These are phyloP conservation scores for Synanthedon formicaeformis DNA, from an alignment of 2,888 invertebrate species.

Conservation along the genomic window DNA sequence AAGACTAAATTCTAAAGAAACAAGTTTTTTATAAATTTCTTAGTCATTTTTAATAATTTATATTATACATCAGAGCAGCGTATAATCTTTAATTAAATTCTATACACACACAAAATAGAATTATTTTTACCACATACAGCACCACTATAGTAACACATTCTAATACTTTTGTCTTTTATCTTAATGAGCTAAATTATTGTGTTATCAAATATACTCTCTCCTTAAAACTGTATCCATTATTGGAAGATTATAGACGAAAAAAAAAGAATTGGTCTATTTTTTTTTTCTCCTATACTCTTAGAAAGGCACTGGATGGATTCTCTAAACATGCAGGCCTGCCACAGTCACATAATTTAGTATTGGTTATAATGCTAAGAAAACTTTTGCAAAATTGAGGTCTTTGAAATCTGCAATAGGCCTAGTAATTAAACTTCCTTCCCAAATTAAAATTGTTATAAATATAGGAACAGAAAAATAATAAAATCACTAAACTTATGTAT, in stretches of 20 bases:
- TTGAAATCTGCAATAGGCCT: too few relatives aligned
- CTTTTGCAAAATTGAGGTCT: too few relatives aligned
- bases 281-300: conserved; percentile 17
- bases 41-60: too few relatives aligned
- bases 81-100: conserved; percentile 1
- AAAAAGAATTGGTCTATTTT: conserved; percentile 5
- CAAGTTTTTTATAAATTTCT: too few relatives aligned
- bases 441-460: too few relatives aligned
- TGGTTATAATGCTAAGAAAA: too few relatives aligned
- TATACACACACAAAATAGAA: conserved; percentile 8
- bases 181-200: conserved; percentile 9
- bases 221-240: conserved; percentile 15
- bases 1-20: too few relatives aligned
- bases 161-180: conserved; percentile 1
- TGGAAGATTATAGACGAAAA: conserved; percentile 1
- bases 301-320: conserved; percentile 27
- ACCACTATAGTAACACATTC: conserved; percentile 5
- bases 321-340: neutral
- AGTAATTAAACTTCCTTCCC: too few relatives aligned
- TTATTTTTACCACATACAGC: conserved; percentile 6
- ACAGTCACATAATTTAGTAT: neutral
- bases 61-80: neutral
- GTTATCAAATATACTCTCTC: conserved; percentile 40
- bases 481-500: too few relatives aligned
- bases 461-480: too few relatives aligned